Base-by-base conservation (phyloP, 1,140 invertebrate species). In the Glossosoma conforme region DNA sequence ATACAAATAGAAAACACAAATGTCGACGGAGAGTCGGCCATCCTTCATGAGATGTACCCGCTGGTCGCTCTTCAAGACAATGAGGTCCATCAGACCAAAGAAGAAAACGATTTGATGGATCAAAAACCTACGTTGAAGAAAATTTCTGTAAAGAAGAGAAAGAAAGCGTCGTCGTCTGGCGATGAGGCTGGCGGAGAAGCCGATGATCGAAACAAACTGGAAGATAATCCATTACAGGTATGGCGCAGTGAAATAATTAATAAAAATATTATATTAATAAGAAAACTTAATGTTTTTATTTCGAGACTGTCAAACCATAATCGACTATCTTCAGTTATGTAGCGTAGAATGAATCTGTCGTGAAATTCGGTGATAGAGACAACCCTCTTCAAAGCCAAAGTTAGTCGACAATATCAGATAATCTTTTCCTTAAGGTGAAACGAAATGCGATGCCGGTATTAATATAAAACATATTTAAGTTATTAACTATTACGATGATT, bases 1-100 rank as follows among this genome's bases (percentile, higher is more conserved):
- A 78, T 79, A 36, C 72, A 79, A 68, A 75, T 79, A 3, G 75
- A 77, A 58, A 72, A 74, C 61, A 65, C 66, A 3, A 62, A 66
- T 53, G 62, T 72, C 52, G 62, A 69, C 58, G 60, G 59, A 21
- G 40, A 54, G 9, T 46, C 43, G 1, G 25, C 52, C n/a, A 58
- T 58, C 17, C 48, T 58, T 10, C 56, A 58, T 22, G 56, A 58
- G 32, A 46, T 58, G 43, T 58, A 58, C 28, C 56, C 56, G 1
- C 53, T 58, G 0, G 47, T 50, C 3, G 33, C 51, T 13, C 42
- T 54, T 2, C 43, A 38, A 4, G 52, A 54, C n/a, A 43, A 19
- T 14, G 50, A 41, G 11, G 15, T 28, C 4, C 42, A 22, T 1
- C 30, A 30, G n/a, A 47, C 59, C 5, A 59, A 54, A n/a, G 58